Evolutionary conservation across 2,113 vertebrate species (phyloP).

Genomic region (Laterallus jamaicensis): DNA sequence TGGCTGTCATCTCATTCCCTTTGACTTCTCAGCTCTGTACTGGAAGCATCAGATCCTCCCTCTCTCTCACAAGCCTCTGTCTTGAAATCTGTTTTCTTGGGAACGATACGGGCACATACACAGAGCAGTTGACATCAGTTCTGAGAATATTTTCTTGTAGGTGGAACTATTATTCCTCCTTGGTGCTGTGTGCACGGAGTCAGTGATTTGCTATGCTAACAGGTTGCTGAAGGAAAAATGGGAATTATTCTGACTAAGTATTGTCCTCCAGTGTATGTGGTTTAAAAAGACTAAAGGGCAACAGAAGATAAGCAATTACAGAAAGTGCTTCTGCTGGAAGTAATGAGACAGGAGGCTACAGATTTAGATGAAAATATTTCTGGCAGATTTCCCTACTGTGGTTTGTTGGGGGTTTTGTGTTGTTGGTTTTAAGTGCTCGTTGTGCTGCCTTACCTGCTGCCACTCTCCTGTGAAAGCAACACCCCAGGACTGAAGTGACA

Average conservation of each 20-base stretch:
- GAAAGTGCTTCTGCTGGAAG: neutral
- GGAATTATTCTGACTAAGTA: neutral
- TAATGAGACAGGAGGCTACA: neutral
- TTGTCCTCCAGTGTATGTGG: neutral
- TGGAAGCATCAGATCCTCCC: neutral
- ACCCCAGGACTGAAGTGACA: neutral
- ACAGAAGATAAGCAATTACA: neutral
- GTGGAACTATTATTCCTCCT: conserved; percentile 47
- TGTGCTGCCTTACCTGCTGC: neutral
- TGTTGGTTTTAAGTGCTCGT: neutral
- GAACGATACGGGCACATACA: neutral
- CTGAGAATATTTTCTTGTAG: conserved; percentile 63
- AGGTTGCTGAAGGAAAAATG: neutral
- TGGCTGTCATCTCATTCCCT: neutral
- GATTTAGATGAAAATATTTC: neutral
- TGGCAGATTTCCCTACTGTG: neutral
- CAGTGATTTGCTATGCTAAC: conserved; percentile 4
- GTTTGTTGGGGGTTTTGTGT: too few species aligned
- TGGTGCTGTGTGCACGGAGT: neutral
- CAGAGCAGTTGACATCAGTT: conserved; percentile 24
- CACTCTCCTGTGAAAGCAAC: neutral
- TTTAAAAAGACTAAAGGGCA: neutral
- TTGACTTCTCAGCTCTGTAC: neutral
- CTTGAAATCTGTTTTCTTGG: neutral
- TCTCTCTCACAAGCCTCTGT: neutral